Evolutionary conservation across 2,888 invertebrate genomes (phyloP), one percentile per base, ranked within the genome.

Genomic region (Carcina quercana): DNA sequence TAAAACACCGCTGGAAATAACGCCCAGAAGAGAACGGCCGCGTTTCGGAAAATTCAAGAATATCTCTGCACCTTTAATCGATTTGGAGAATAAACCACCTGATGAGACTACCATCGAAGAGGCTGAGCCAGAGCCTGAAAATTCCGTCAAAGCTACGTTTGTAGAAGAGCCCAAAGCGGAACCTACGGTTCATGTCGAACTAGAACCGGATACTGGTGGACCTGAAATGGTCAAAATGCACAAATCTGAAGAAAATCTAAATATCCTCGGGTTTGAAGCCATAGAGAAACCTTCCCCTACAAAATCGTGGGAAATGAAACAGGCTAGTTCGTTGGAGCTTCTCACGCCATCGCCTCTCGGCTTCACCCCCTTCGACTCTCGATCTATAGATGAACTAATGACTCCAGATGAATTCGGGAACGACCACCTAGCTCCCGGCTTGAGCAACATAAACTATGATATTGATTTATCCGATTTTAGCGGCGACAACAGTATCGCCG

Each of bases 401-500:
- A 88, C 88, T 0, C 88, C 88, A 0, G 90, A 91, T 30, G 89
- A 89, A 17, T 84, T 74, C 28, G 76, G 63, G 1, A 47, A 67
- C 0, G 85, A 86, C 5, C 85, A 87, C 35, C 68, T 88, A 19
- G 79, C 85, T 1, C 85, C 89, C 8, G 89, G 89, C 0, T 61
- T 92, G 14, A 87, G 89, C 13, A 89, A 89, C 50, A 87, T 92
- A 8, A 91, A 91, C 59, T 92, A 92, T 43, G 92, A 92, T 46
- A 91, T 92, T 34, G 91, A 92, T 61, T 73, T 91, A 35, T 91
- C 91, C 2, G 92, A 92, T 63, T 73, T 90, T 22, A 91, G 91
- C 48, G 89, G 86, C 0, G 92, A 92, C 5, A 91, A 91, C 52
- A 91, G 91, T 44, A 74, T 87, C 13, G 88, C 88, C 0, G 91